Base-by-base conservation (phyloP, 2,888 invertebrate genomes). In the Dermolepida albohirtum region DNA sequence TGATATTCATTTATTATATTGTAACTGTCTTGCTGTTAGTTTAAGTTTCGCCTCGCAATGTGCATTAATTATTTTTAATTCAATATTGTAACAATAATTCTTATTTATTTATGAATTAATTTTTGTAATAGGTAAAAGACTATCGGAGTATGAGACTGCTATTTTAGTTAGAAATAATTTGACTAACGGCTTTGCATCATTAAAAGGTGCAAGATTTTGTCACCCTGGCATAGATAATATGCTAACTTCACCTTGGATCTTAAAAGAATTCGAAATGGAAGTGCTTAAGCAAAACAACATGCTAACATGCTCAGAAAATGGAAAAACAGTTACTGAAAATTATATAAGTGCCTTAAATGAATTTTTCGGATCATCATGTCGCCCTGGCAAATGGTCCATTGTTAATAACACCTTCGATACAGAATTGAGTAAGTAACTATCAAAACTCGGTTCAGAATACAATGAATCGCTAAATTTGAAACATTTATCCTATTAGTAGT, bases 341-440 rank as follows among this genome's bases (percentile, higher is more conserved):
- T 90, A 92, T 71, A 84, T 90, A 16, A 84, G 86, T 44, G 86
- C 87, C 1, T 84, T 92, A 0, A 85, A 84, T 59, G 76, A 80
- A 0, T 91, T 89, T 84, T 94, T 94, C 84, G 85, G 86, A 0
- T 83, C 85, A 0, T 89, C 89, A 69, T 94, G 94, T 82, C 86
- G 92, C 55, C 93, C 93, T 2, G 93, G 93, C 0, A 77, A 82
- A 0, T 92, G 92, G 92, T 86, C 88, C 2, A 75, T 84, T 14
- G 88, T 27, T 0, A 63, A 89, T 71, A 70, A 74, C 0, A 79
- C 83, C 0, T 80, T 87, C 0, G 89, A 91, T 75, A 78, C 79
- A 7, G 74, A 78, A 57, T 84, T 91, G 10, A 90, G 92, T 92
- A 82, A 86, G 88, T 83, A 17, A 71, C 43, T 27, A 29, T 66